These are phyloP conservation scores for Melospiza melodia DNA, from an alignment of 2,113 vertebrate species.

Conservation along the genomic window DNA sequence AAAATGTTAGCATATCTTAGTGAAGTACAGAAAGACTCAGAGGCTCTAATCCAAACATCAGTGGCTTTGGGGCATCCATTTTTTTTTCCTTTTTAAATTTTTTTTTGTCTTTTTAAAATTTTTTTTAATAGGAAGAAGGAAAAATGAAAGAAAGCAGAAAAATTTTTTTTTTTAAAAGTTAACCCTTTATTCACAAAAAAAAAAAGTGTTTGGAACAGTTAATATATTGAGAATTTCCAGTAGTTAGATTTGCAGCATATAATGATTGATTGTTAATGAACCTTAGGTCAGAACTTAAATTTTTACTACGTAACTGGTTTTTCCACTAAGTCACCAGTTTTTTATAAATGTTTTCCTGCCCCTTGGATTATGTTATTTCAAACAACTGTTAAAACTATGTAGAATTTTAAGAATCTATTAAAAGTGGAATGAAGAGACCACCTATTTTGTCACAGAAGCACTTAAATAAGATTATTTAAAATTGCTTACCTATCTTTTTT, in stretches of 20 bases:
- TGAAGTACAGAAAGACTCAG: background rate
- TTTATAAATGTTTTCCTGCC: background rate
- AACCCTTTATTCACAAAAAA: background rate
- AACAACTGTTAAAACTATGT: background rate
- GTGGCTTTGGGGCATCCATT: background rate
- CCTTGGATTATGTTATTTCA: background rate
- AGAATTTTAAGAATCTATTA: background rate
- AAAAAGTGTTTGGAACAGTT: background rate
- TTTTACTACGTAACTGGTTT: background rate
- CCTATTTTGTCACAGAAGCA: background rate
- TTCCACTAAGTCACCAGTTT: background rate
- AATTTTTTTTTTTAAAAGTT: rapidly evolving
- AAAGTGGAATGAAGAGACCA: background rate
- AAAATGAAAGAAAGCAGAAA: rapidly evolving
- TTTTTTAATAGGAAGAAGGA: background rate
- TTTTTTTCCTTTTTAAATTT: background rate
- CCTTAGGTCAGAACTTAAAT: background rate
- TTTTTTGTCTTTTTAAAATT: too few relatives aligned
- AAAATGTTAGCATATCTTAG: background rate
- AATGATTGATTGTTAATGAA: background rate
- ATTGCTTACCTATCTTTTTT: background rate
- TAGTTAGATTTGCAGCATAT: background rate
- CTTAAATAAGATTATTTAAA: background rate
- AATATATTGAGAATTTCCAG: background rate
- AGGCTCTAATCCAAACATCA: background rate